A percentile compares a stretch with the other conserved stretches of the same genome.
Conservation (phyloP, 1,140 invertebrate genomes). For the Ephestia elutella region DNA sequence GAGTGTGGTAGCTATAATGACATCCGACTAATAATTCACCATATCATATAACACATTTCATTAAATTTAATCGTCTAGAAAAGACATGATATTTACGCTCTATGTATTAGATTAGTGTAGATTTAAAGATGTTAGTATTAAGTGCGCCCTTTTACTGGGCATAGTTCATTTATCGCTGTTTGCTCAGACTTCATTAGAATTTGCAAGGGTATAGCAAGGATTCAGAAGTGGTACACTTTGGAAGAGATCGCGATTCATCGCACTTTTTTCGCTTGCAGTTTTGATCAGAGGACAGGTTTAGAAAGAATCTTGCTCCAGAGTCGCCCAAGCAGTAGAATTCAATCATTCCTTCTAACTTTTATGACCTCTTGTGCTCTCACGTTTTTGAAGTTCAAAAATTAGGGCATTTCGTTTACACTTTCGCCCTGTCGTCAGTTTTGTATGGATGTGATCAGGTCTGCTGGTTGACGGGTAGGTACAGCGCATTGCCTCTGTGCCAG, state of each 20-base stretch:
- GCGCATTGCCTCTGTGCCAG: too few species aligned
- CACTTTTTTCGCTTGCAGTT: not conserved
- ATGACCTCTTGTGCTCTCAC: too few species aligned
- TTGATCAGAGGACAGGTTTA: not conserved
- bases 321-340: slow-evolving; percentile 8
- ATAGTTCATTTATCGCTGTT: slow-evolving; percentile 18
- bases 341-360: slow-evolving; percentile 13
- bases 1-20: slow-evolving; percentile 28
- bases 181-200: not conserved
- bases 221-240: not conserved
- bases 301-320: not conserved
- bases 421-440: too few species aligned
- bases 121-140: slow-evolving; percentile 31
- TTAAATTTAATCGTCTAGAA: slow-evolving; percentile 45
- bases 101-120: slow-evolving; percentile 41
- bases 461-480: too few species aligned
- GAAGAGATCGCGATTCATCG: not conserved
- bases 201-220: not conserved
- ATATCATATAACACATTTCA: slow-evolving; percentile 59
- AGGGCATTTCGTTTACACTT: too few species aligned
- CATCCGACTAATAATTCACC: slow-evolving; percentile 51
- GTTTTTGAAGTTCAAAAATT: too few species aligned
- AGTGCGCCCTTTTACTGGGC: slow-evolving; percentile 36
- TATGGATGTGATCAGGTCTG: too few species aligned
- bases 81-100: slow-evolving; percentile 37